These are phyloP conservation scores for Sciurus niger DNA, from an alignment of 2,113 vertebrate species.

Conservation along the genomic window DNA sequence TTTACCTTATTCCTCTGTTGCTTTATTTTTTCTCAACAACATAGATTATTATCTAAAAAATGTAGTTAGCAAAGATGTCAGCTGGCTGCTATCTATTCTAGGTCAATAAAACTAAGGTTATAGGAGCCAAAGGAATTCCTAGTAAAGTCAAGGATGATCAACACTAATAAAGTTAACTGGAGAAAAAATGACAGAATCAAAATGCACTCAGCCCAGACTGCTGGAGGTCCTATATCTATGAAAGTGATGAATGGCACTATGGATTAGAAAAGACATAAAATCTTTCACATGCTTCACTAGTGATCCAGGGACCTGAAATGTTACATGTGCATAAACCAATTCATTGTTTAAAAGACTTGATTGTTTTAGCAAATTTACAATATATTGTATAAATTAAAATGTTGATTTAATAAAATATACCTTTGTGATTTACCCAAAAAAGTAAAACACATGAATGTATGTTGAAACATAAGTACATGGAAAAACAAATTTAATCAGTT, in stretches of 20 bases:
- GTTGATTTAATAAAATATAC: background rate
- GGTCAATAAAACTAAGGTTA: slow-evolving; percentile 54
- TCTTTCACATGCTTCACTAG: background rate
- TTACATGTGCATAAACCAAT: slow-evolving; percentile 2
- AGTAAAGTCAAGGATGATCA: slow-evolving; percentile 53
- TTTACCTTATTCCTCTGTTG: background rate
- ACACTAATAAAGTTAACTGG: slow-evolving; percentile 68
- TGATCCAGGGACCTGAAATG: background rate
- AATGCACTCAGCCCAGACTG: background rate
- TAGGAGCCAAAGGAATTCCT: slow-evolving; percentile 53
- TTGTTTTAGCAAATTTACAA: slow-evolving; percentile 53
- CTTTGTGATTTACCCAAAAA: background rate
- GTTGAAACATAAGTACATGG: background rate
- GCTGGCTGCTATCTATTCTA: background rate
- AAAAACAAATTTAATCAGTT: slow-evolving; percentile 47
- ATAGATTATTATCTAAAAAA: slow-evolving; percentile 23
- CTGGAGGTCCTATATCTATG: slow-evolving; percentile 1
- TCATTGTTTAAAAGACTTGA: background rate
- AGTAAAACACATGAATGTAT: background rate
- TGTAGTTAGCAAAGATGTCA: slow-evolving; percentile 3
- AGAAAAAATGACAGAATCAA: slow-evolving; percentile 37
- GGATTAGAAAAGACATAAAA: slow-evolving; percentile 43
- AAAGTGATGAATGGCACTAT: slow-evolving; percentile 51
- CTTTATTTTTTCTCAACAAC: background rate
- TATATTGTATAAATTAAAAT: slow-evolving; percentile 47